Evolutionary conservation across 2,113 vertebrate species (phyloP), one percentile per base, ranked within the genome.

Genomic region (Ammodytes dubius): DNA sequence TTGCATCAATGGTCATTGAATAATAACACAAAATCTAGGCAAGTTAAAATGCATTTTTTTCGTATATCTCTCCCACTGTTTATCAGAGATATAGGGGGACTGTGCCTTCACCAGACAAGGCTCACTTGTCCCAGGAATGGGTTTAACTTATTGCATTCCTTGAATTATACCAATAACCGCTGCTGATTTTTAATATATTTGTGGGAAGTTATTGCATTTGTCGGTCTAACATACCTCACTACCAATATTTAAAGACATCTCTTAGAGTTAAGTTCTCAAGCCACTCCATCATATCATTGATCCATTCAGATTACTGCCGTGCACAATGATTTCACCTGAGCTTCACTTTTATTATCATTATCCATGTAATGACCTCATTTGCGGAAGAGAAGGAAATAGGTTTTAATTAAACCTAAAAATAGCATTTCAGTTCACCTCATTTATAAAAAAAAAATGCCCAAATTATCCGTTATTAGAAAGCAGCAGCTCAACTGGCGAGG

Each of bases 401-500:
- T 45, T 86, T 88, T 71, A 70, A 86, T 84, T 79, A 84, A 73
- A 75, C 42, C 86, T 69, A 46, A 37, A 92, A 91, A 91, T 88
- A 88, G 89, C 71, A 70, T 74, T 87, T 87, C 60, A 74, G 61
- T 82, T 84, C 76, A 71, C 61, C 63, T 71, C 45, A 57, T 87
- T 82, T 67, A 88, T n/a, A n/a, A n/a, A n/a, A n/a, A n/a, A n/a
- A n/a, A n/a, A 84, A 56, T 74, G 69, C 54, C 80, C 9, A 79
- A 83, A 88, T 71, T 79, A 77, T 81, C 74, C 14, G 27, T 76
- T 70, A 79, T 70, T 80, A 27, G 54, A 81, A 78, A 63, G 58
- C 74, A 70, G 83, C 69, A 69, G 74, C 69, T 85, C 53, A 74
- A 40, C 43, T 54, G n/a, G 49, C 4, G 59, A 57, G 77, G 70